Percentiles rank a stretch among this genome's conserved stretches.
These are phyloP conservation scores for Flabesymbios commensalis DNA, from an alignment of 2,888 invertebrate genomes.

Conservation along the genomic window DNA sequence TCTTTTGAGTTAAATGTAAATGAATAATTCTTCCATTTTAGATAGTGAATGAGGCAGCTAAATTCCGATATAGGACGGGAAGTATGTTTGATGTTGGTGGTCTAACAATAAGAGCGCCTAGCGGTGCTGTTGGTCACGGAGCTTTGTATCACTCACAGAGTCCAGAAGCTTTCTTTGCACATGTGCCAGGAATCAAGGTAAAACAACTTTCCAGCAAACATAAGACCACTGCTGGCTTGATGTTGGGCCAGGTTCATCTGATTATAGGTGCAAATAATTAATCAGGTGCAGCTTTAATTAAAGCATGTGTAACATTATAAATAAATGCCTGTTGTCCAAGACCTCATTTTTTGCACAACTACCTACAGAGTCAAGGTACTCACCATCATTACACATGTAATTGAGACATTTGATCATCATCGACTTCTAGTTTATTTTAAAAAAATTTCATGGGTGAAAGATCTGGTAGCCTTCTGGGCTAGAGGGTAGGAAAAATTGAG, in stretches of 20 bases:
- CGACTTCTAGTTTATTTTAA: no score
- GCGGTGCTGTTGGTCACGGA: slow-evolving; percentile 98
- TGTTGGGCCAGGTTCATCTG: no score
- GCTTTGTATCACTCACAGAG: slow-evolving; percentile 97
- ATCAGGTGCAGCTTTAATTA: not conserved
- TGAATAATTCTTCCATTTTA: no score
- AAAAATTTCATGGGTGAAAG: no score
- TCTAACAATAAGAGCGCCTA: slow-evolving; percentile 88
- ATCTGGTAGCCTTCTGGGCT: no score
- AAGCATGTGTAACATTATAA: not conserved
- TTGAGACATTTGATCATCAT: no score
- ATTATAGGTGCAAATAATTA: not conserved
- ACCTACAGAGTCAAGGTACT: no score
- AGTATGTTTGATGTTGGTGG: slow-evolving; percentile 86
- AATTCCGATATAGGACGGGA: slow-evolving; percentile 91
- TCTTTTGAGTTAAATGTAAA: no score
- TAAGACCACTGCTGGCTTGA: not conserved
- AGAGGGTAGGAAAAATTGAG: no score
- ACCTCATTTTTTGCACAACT: no score
- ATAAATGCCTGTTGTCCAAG: no score
- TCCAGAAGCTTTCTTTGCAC: slow-evolving; percentile 96
- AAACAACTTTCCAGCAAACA: not conserved
- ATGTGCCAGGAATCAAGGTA: slow-evolving; percentile 90
- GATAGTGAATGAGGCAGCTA: slow-evolving; percentile 81
- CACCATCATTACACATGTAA: no score